Base-by-base conservation (phyloP, 2,888 invertebrate genomes). In the Zaprionus bogoriensis region DNA sequence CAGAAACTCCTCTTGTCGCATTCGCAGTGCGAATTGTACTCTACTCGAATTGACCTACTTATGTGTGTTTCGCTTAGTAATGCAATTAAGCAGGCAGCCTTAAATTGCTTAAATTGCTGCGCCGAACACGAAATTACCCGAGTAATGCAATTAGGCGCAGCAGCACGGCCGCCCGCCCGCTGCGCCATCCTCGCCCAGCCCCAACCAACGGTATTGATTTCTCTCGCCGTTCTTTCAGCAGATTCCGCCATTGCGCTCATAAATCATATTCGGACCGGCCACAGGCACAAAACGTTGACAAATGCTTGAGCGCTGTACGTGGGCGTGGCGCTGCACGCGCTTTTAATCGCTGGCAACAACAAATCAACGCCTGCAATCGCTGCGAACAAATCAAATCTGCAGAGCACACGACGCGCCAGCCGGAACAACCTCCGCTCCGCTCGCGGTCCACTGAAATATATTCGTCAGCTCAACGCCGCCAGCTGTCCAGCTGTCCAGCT, bases 201-300 rank as follows among this genome's bases (percentile, higher is more conserved):
- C 17, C n/a, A 1, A n/a, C 22, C 20, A 42, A 3, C 3, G 9
- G 38, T 74, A 75, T 74, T 74, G 77, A 74, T 77, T 70, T 70
- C 48, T 48, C 25, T 50, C 32, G 14, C 14, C 32, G 7, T 36
- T 14, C 32, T 36, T 17, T 36, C 32, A 32, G 39, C 41, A 47
- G 55, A 47, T 46, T 64, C 54, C 54, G 63, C n/a, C 66, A 50
- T 30, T 51, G 48, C 57, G 55, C 70, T 66, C 78, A 76, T 76
- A 76, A 76, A 76, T 76, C 75, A 76, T 59, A 70, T 75, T 74
- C 77, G 50, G 70, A 52, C 55, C 36, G 55, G 61, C 64, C 72
- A 28, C 68, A 67, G 58, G 30, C 54, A 17, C 63, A 66, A 64
- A 59, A 64, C 62, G 69, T 77, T 77, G 77, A 69, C 75, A 73